These are phyloP conservation scores for Gila orcuttii DNA, from an alignment of 2,113 vertebrate genomes.

Conservation along the genomic window DNA sequence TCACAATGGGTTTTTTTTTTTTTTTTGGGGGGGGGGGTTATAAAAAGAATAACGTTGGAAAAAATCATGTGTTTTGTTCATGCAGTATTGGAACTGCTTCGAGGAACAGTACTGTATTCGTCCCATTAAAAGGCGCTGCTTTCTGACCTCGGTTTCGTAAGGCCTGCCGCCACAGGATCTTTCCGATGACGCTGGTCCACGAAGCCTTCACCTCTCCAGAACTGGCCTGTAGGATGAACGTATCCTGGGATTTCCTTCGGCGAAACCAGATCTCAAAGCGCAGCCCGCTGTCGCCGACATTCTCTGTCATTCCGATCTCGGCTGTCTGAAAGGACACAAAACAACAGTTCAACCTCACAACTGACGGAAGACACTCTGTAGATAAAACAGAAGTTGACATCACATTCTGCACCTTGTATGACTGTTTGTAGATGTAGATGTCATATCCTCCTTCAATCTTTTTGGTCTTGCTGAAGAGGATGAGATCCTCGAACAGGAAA, in stretches of 20 bases:
- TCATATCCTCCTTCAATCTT: constrained; percentile 82
- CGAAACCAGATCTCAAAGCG: constrained; percentile 89
- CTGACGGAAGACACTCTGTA: neutral
- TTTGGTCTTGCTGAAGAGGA: constrained; percentile 87
- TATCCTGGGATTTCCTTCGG: constrained; percentile 83
- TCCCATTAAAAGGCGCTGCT: neutral
- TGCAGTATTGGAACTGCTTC: no score
- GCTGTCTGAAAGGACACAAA: constrained; percentile 73
- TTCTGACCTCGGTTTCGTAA: constrained; percentile 81
- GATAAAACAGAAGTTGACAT: no score
- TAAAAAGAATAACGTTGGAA: no score
- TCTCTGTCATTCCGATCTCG: constrained; percentile 85
- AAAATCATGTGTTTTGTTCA: no score
- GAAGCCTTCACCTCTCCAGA: constrained; percentile 78
- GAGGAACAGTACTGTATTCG: no score
- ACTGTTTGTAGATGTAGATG: constrained; percentile 84
- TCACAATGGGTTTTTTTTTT: no score
- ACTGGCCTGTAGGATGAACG: constrained; percentile 81
- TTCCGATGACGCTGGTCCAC: constrained; percentile 81
- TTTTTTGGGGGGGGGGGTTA: no score
- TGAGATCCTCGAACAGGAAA: constrained; percentile 87
- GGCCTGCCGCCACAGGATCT: constrained; percentile 86
- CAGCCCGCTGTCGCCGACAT: constrained; percentile 81
- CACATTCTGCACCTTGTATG: constrained; percentile 79
- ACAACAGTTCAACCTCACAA: neutral